Evolutionary conservation across 2,113 vertebrate species (phyloP), one percentile per base, ranked within the genome.

Genomic region (Rhinoderma darwinii): DNA sequence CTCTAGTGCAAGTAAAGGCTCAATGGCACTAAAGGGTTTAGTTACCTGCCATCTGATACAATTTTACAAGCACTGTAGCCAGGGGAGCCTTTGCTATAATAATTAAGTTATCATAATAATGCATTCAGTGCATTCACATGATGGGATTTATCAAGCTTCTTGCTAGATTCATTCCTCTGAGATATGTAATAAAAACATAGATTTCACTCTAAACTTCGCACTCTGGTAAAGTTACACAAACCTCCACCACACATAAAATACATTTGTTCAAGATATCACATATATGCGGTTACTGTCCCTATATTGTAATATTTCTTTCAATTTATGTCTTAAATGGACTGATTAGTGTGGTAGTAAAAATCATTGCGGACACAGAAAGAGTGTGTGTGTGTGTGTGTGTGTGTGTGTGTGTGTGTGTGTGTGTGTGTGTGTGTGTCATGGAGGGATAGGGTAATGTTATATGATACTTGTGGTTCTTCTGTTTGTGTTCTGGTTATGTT

Each of bases 51-150:
- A 82, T 82, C 78, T 87, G 77, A 87, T 73, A 68, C 73, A 70
- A 87, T 87, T 87, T 81, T 87, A 81, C 85, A 87, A 74, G 86
- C 68, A 35, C 37, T 74, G 66, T 82, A 87, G 78, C 54, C 86
- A 75, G 79, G 86, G 79, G 79, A 82, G 86, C 39, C 47, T 82
- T 87, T 61, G 50, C 30, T 87, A 54, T 82, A 87, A 82, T 87
- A 82, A 87, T 87, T 87, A 82, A 87, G 86, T 82, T 87, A 82
- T 87, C 70, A 82, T 87, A 82, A 82, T 87, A 87, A 87, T 87
- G 70, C 79, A 87, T 74, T 82, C 68, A 82, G 59, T 81, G 37
- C 51, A 80, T 75, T 75, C 78, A 75, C 61, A 22, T 82, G 79
- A 74, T 81, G 85, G 85, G 70, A 81, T 87, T 82, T 87, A 75